A percentile compares a stretch with the other conserved stretches of the same genome.
phyloP scores from a whole-genome alignment of 2,888 invertebrate species.

The Oligia fasciuncula region DNA sequence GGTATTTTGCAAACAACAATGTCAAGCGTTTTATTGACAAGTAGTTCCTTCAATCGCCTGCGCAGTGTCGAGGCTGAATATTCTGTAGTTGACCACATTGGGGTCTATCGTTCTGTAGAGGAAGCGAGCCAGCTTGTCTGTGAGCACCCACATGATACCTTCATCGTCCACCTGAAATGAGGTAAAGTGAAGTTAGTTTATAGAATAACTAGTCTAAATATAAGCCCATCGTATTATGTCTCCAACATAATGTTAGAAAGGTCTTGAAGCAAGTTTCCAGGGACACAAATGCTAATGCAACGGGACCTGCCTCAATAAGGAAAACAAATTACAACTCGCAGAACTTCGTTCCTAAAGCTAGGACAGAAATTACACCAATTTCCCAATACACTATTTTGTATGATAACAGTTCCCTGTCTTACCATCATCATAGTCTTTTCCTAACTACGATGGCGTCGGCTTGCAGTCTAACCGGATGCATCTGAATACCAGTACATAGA shows the following conservation, averaged over 20 bases:
- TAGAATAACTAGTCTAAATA: background rate
- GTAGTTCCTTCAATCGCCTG: conserved; percentile 90
- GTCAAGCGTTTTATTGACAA: conserved; percentile 77
- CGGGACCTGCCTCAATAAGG: background rate
- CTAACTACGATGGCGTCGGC: too few species aligned
- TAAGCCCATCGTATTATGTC: background rate
- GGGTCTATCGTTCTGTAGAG: conserved; percentile 91
- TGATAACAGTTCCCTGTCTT: background rate
- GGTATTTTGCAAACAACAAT: background rate
- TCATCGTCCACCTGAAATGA: conserved; percentile 88
- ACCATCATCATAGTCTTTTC: too few species aligned
- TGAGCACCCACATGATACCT: conserved; percentile 92
- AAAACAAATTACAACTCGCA: too few species aligned
- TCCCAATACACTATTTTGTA: background rate
- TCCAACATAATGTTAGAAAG: background rate
- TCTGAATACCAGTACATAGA: too few species aligned
- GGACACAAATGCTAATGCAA: background rate
- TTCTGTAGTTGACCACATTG: conserved; percentile 92
- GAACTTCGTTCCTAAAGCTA: background rate
- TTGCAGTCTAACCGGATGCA: too few species aligned
- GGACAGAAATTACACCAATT: background rate
- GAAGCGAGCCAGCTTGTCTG: conserved; percentile 94
- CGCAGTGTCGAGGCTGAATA: conserved; percentile 88
- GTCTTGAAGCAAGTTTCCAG: background rate
- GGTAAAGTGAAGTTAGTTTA: background rate